Conservation (phyloP, 92 coral and sea anemone species). For the Porites divaricata region DNA sequence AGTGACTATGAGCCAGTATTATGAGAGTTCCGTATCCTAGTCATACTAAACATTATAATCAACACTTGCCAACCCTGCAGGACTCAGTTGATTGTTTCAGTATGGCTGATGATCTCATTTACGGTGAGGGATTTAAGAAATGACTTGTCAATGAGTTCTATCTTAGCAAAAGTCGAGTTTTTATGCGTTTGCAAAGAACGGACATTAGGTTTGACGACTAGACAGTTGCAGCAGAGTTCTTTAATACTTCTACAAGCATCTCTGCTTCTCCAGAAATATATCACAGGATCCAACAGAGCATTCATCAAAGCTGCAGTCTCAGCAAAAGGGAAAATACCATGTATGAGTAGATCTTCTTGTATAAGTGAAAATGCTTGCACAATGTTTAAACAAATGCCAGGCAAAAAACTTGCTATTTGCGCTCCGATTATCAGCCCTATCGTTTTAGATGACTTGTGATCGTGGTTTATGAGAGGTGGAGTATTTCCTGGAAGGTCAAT, state of each 20-base stretch:
- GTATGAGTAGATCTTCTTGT: background rate
- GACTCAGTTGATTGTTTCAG: background rate
- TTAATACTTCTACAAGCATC: conserved; percentile 2
- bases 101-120: background rate
- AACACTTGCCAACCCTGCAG: background rate
- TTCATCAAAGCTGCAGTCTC: conserved; percentile 25
- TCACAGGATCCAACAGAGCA: conserved; percentile 10
- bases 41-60: too few relatives aligned
- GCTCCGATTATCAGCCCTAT: conserved; percentile 18
- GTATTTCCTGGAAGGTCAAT: background rate
- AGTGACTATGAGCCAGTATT: too few relatives aligned
- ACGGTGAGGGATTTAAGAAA: background rate
- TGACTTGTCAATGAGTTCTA: background rate
- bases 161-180: background rate
- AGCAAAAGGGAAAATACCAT: conserved; percentile 21
- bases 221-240: background rate
- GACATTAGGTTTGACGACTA: background rate
- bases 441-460: conserved; percentile 11
- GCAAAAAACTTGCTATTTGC: conserved; percentile 3
- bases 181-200: background rate
- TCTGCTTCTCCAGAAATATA: conserved; percentile 24
- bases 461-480: background rate
- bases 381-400: conserved; percentile 10
- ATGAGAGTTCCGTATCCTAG: background rate
- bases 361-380: conserved; percentile 1